These are phyloP conservation scores for Protomyctophum bolini DNA, from an alignment of 2,113 vertebrate species.

Conservation along the genomic window DNA sequence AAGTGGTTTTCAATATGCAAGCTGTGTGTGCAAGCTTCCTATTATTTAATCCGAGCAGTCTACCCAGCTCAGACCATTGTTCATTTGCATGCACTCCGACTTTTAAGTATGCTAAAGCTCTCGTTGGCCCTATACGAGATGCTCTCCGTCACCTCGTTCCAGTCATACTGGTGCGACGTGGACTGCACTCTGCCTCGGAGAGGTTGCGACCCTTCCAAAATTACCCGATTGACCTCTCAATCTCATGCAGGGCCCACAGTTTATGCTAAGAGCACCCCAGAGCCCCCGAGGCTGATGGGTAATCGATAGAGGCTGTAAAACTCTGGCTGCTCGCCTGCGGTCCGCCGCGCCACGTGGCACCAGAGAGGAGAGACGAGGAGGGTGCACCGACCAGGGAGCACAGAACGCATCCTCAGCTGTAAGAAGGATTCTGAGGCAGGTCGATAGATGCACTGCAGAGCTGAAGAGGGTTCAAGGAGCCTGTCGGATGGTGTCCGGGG, in stretches of 20 bases:
- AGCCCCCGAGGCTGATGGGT: slow-evolving; percentile 32
- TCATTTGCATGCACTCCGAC: slow-evolving; percentile 15
- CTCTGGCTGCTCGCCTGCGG: slow-evolving; percentile 24
- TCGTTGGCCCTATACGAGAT: background rate
- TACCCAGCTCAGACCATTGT: slow-evolving; percentile 1
- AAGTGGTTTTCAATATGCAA: slow-evolving; percentile 14
- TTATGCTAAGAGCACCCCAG: slow-evolving; percentile 30
- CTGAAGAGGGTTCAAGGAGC: too few species aligned
- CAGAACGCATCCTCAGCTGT: slow-evolving; percentile 9
- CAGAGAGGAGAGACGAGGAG: slow-evolving; percentile 6
- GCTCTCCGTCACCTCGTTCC: slow-evolving; percentile 1
- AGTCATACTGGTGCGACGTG: background rate
- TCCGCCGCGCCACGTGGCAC: slow-evolving; percentile 1
- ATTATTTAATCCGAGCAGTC: background rate
- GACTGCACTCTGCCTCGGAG: background rate
- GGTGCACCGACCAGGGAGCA: background rate
- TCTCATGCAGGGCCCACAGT: slow-evolving; percentile 29
- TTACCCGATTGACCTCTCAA: slow-evolving; percentile 41
- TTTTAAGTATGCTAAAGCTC: background rate
- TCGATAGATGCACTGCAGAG: slow-evolving; percentile 27
- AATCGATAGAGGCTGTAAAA: slow-evolving; percentile 42
- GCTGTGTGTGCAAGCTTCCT: background rate
- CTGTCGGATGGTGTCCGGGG: too few species aligned
- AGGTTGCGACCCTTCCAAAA: slow-evolving; percentile 27
- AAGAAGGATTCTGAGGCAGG: slow-evolving; percentile 23